phyloP scores from a whole-genome alignment of 2,888 invertebrate species.

The Nymphalis polychloros region DNA sequence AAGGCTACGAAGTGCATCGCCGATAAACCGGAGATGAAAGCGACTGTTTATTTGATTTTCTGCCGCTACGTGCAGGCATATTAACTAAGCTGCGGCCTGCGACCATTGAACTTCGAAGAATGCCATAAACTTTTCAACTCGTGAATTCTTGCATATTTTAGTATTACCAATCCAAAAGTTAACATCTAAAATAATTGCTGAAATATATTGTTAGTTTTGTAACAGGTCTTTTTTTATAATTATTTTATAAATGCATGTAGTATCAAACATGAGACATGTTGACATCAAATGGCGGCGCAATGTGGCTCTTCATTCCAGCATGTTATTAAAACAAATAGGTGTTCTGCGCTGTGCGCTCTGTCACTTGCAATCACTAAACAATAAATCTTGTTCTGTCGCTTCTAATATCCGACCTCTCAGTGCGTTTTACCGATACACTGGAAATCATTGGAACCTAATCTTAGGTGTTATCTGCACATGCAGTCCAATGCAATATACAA shows the following conservation, averaged over 20 bases:
- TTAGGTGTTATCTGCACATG: constrained; percentile 18
- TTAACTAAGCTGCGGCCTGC: constrained; percentile 62
- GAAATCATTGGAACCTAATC: constrained; percentile 34
- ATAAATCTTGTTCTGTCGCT: constrained; percentile 58
- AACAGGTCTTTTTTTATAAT: neutral
- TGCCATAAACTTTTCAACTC: constrained; percentile 29
- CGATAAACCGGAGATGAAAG: constrained; percentile 77
- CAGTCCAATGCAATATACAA: constrained; percentile 15
- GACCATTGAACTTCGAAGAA: constrained; percentile 58
- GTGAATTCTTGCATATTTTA: constrained; percentile 21
- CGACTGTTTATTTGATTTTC: constrained; percentile 78
- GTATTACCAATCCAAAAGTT: constrained; percentile 7
- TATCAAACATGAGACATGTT: constrained; percentile 29
- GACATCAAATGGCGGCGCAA: constrained; percentile 31
- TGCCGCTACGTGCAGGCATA: constrained; percentile 61
- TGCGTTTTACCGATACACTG: constrained; percentile 38
- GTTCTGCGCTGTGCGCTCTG: constrained; percentile 48
- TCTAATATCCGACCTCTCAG: constrained; percentile 41
- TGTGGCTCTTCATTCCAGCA: constrained; percentile 50
- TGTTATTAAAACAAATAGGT: constrained; percentile 70
- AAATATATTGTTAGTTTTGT: neutral
- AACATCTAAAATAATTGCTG: neutral
- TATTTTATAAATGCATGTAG: neutral
- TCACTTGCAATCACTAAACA: constrained; percentile 64
- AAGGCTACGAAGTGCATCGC: constrained; percentile 74